These are phyloP conservation scores for Drosophila asahinai DNA, from an alignment of 1,140 invertebrate species.

Conservation along the genomic window DNA sequence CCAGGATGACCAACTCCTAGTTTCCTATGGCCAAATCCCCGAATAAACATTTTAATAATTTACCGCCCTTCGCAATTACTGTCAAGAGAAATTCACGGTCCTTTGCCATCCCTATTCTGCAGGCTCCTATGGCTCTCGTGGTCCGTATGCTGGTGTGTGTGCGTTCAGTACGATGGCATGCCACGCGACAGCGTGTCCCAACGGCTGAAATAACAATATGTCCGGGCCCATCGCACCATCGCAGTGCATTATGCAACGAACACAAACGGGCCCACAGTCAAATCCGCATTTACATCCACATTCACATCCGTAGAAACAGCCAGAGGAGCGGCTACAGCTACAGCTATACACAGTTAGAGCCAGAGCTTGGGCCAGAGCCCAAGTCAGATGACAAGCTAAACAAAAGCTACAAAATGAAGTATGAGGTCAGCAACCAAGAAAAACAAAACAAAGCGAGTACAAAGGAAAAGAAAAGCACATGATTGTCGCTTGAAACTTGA, in stretches of 20 bases:
- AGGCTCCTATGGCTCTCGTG: not conserved
- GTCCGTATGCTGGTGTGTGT: not conserved
- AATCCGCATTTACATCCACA: not conserved
- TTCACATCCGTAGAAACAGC: not conserved
- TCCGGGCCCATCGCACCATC: slow-evolving; percentile 38
- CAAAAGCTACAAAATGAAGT: slow-evolving; percentile 82
- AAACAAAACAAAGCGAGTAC: slow-evolving; percentile 53
- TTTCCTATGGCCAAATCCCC: slow-evolving; percentile 38
- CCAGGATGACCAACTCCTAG: slow-evolving; percentile 24
- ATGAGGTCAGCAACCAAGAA: slow-evolving; percentile 69
- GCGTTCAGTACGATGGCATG: slow-evolving; percentile 50
- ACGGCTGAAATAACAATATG: slow-evolving; percentile 35
- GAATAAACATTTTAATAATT: slow-evolving; percentile 74
- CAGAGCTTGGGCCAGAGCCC: slow-evolving; percentile 27
- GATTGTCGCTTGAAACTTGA: slow-evolving; percentile 83
- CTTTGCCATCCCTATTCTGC: slow-evolving; percentile 53
- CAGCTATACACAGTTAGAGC: not conserved
- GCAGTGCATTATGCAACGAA: slow-evolving; percentile 69
- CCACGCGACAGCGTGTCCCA: slow-evolving; percentile 51
- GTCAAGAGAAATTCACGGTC: slow-evolving; percentile 66
- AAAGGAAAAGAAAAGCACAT: slow-evolving; percentile 76
- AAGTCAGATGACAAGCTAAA: slow-evolving; percentile 67
- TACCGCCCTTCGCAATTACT: slow-evolving; percentile 62
- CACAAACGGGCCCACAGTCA: slow-evolving; percentile 17
- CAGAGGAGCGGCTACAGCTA: no score